These are phyloP conservation scores for Andrena haemorrhoa DNA, from an alignment of 2,888 invertebrate genomes.

Conservation along the genomic window DNA sequence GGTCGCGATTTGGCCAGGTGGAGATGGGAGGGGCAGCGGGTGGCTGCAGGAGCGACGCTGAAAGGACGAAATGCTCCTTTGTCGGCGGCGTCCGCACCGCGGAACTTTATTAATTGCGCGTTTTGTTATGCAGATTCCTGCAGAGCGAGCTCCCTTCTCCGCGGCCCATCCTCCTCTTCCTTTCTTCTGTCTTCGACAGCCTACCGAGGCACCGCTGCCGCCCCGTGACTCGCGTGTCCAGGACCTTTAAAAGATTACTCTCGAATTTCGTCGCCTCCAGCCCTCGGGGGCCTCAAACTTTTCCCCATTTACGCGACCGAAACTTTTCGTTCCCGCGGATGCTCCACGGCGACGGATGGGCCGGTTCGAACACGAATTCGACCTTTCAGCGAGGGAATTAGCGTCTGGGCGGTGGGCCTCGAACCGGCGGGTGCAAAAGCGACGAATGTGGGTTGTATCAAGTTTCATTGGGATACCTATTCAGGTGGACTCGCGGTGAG, in stretches of 20 bases:
- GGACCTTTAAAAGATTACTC: slow-evolving; percentile 79
- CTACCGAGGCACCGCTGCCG: slow-evolving; percentile 15
- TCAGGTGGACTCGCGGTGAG: too few species aligned
- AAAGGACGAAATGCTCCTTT: slow-evolving; percentile 83
- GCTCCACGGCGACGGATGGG: background rate
- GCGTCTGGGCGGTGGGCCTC: background rate
- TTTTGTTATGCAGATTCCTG: slow-evolving; percentile 84
- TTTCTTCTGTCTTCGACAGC: slow-evolving; percentile 48
- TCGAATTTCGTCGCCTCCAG: slow-evolving; percentile 76
- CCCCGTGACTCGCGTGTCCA: slow-evolving; percentile 57
- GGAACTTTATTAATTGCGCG: slow-evolving; percentile 84
- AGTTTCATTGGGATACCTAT: too few species aligned
- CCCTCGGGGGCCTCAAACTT: slow-evolving; percentile 71
- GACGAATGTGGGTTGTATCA: too few species aligned
- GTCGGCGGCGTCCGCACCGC: slow-evolving; percentile 77
- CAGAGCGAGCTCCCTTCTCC: slow-evolving; percentile 59
- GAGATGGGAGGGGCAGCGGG: slow-evolving; percentile 12
- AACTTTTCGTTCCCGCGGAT: slow-evolving; percentile 3
- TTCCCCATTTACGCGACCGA: slow-evolving; percentile 31
- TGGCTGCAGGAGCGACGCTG: slow-evolving; percentile 59
- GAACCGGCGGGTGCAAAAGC: too few species aligned
- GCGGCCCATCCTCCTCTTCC: slow-evolving; percentile 6
- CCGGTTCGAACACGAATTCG: slow-evolving; percentile 11
- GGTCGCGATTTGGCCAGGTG: slow-evolving; percentile 34
- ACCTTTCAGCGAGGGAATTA: slow-evolving; percentile 5